Conservation (phyloP, 2,797 vertebrate genomes). For the Acipenser transmontanus region DNA sequence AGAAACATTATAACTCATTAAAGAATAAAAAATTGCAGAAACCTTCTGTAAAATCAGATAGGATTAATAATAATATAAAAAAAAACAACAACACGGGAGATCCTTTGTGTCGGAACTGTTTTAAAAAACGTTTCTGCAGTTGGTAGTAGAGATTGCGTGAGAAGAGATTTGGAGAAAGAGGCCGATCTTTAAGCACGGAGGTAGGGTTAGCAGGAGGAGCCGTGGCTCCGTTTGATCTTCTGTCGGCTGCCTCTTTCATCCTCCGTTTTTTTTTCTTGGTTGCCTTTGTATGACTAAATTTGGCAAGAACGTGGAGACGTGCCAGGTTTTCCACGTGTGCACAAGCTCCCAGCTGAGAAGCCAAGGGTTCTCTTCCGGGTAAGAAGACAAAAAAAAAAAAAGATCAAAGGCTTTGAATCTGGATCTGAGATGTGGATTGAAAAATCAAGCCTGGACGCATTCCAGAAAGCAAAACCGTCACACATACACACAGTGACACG, state of each 20-base stretch:
- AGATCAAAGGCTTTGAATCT: conserved; percentile 94
- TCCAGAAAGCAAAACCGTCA: conserved; percentile 64
- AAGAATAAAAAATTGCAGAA: too few relatives aligned
- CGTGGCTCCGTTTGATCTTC: conserved; percentile 88
- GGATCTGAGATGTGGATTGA: conserved; percentile 78
- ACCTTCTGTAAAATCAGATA: too few relatives aligned
- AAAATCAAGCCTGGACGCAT: conserved; percentile 70
- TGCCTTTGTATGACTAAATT: conserved; percentile 97
- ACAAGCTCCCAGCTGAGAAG: conserved; percentile 89
- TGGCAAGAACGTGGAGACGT: conserved; percentile 82
- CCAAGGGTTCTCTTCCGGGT: conserved; percentile 93
- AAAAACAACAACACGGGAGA: conserved; percentile 11
- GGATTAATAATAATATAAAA: too few relatives aligned
- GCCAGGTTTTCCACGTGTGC: conserved; percentile 97
- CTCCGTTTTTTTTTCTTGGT: conserved; percentile 25
- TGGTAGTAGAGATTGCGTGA: conserved; percentile 58
- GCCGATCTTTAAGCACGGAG: conserved; percentile 69
- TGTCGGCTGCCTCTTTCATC: conserved; percentile 87
- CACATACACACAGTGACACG: conserved; percentile 29
- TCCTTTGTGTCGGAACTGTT: conserved; percentile 20
- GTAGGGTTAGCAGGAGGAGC: conserved; percentile 69
- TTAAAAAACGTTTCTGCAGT: conserved; percentile 8
- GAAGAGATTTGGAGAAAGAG: conserved; percentile 56
- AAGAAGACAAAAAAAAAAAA: conserved; percentile 71
- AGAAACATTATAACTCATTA: too few relatives aligned